These are phyloP conservation scores for Hydroisotoma schaefferi DNA, from an alignment of 2,888 invertebrate genomes.

Conservation along the genomic window DNA sequence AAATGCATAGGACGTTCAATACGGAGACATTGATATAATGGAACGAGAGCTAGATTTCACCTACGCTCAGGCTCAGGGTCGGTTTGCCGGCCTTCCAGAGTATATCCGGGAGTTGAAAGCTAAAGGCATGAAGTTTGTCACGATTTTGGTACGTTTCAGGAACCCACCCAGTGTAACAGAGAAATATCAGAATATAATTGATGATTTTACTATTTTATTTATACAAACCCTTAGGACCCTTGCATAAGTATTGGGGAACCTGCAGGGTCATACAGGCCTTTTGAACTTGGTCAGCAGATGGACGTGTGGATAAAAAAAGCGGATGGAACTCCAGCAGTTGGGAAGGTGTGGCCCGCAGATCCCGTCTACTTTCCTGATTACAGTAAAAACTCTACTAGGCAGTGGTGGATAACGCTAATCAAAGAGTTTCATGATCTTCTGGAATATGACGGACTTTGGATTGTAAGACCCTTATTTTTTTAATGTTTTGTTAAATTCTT, in stretches of 20 bases:
- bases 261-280: slow-evolving; percentile 24
- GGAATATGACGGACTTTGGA: slow-evolving; percentile 47
- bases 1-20: slow-evolving; percentile 46
- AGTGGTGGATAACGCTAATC: slow-evolving; percentile 45
- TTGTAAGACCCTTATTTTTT: slow-evolving; percentile 30
- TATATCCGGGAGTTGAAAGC: slow-evolving; percentile 68
- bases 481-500: neutral
- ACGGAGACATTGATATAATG: slow-evolving; percentile 63
- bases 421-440: slow-evolving; percentile 41
- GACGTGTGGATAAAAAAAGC: slow-evolving; percentile 45
- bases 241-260: slow-evolving; percentile 29
- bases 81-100: slow-evolving; percentile 62
- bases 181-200: neutral
- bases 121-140: slow-evolving; percentile 50
- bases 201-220: neutral
- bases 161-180: too few relatives aligned
- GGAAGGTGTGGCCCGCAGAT: slow-evolving; percentile 40
- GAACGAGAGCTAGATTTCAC: slow-evolving; percentile 73
- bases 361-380: slow-evolving; percentile 47
- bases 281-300: slow-evolving; percentile 44
- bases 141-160: slow-evolving; percentile 36
- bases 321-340: slow-evolving; percentile 37
- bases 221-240: slow-evolving; percentile 26
- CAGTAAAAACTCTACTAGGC: slow-evolving; percentile 32
- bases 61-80: slow-evolving; percentile 60